A percentile compares a stretch with the other conserved stretches of the same genome.
Evolutionary conservation across 1,140 invertebrate genomes (phyloP).

Genomic region (Mycetomoellerius zeteki): DNA sequence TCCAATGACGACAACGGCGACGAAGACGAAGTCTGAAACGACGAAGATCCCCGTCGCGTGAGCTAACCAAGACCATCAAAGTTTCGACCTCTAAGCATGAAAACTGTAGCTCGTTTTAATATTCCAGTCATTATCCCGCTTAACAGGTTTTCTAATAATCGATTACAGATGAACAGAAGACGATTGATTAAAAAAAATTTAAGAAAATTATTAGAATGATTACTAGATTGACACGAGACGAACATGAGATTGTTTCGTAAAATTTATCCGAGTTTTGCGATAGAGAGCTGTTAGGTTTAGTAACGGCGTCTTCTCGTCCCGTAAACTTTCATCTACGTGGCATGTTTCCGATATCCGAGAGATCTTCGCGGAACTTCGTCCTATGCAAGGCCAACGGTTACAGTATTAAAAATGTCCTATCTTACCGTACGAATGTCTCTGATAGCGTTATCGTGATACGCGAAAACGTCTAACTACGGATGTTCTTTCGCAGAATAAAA

Average conservation of each 20-base stretch:
- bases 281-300: not conserved
- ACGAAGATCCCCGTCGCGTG: slow-evolving; percentile 11
- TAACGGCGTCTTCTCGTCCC: not conserved
- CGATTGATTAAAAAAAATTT: not conserved
- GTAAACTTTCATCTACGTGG: slow-evolving; percentile 18
- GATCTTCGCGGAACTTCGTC: slow-evolving; percentile 28
- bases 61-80: slow-evolving; percentile 34
- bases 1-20: slow-evolving; percentile 35
- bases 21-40: not conserved
- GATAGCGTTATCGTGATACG: not conserved
- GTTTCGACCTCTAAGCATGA: slow-evolving; percentile 17
- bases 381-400: slow-evolving; percentile 15
- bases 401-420: slow-evolving; percentile 28
- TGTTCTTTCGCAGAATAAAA: not conserved
- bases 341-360: slow-evolving; percentile 38
- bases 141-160: slow-evolving; percentile 22
- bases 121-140: not conserved
- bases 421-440: not conserved
- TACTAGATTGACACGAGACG: not conserved
- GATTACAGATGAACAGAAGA: not conserved
- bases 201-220: slow-evolving; percentile 13
- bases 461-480: not conserved
- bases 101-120: slow-evolving; percentile 39
- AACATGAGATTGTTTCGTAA: not conserved
- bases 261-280: not conserved